Evolutionary conservation across 2,797 vertebrate species (phyloP).

Genomic region (Pantherophis vulpinus): DNA sequence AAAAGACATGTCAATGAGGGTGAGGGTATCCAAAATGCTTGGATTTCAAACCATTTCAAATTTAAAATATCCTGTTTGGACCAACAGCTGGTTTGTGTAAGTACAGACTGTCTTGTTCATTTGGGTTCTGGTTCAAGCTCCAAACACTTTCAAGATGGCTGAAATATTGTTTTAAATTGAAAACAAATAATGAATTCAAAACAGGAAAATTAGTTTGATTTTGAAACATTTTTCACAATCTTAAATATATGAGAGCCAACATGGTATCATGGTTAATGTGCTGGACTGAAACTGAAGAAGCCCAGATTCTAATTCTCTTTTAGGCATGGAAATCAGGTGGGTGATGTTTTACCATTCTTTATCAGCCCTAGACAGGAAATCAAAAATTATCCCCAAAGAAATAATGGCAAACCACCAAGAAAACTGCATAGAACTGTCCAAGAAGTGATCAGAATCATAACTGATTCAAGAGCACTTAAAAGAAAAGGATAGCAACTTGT

Average conservation of each 20-base stretch:
- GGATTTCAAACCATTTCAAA: not conserved
- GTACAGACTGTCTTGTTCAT: not conserved
- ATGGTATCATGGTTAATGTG: not conserved
- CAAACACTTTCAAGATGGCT: not conserved
- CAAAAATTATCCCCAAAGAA: not conserved
- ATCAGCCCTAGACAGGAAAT: not conserved
- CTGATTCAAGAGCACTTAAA: not conserved
- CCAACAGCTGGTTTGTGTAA: not conserved
- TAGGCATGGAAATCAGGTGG: not conserved
- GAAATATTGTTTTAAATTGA: not conserved
- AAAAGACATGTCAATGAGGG: not conserved
- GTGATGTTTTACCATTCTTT: not conserved
- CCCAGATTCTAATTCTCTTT: not conserved
- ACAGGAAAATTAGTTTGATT: not conserved
- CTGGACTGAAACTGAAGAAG: not conserved
- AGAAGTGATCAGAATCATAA: not conserved
- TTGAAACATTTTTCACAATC: not conserved
- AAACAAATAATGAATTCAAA: not conserved
- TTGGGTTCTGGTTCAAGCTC: not conserved
- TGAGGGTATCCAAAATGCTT: not conserved
- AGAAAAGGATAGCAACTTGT: not conserved
- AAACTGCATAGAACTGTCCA: not conserved
- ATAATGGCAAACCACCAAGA: not conserved
- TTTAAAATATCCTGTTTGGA: not conserved
- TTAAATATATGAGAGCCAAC: not conserved